Evolutionary conservation across 2,113 vertebrate genomes (phyloP).

Genomic region (Phodopus roborovskii): DNA sequence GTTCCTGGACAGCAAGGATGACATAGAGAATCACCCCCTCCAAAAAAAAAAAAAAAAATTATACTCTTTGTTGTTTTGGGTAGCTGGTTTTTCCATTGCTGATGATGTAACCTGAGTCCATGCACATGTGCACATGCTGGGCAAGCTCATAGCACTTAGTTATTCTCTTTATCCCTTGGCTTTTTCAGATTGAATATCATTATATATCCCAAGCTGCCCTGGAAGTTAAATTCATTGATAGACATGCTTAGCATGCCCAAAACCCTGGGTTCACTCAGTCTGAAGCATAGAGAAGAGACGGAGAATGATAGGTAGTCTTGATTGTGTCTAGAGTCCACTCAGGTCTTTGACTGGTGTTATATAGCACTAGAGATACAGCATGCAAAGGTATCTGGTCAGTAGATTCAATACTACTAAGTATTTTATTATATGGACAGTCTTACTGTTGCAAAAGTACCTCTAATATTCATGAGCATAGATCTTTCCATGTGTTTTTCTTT

Average conservation of each 20-base stretch:
- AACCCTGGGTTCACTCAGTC: neutral
- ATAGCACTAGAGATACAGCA: neutral
- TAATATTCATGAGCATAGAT: constrained; percentile 33
- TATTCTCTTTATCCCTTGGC: neutral
- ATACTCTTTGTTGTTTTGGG: neutral
- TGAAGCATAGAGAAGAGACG: neutral
- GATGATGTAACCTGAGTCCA: neutral
- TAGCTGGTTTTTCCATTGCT: neutral
- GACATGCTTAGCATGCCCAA: too few relatives aligned
- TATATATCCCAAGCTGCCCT: neutral
- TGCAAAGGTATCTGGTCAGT: neutral
- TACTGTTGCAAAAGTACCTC: neutral
- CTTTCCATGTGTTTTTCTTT: constrained; percentile 34
- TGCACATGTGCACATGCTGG: neutral
- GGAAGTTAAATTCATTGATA: neutral
- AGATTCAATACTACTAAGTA: constrained; percentile 9
- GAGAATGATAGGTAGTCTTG: neutral
- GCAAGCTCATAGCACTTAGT: neutral
- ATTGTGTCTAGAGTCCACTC: neutral
- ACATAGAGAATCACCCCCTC: neutral
- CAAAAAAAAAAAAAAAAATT: neutral
- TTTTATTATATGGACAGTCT: constrained; percentile 24
- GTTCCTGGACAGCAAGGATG: neutral
- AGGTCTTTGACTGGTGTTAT: neutral
- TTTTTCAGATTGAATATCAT: neutral